phyloP scores from a whole-genome alignment of 2,797 vertebrate species.

The Babyrousa celebensis region DNA sequence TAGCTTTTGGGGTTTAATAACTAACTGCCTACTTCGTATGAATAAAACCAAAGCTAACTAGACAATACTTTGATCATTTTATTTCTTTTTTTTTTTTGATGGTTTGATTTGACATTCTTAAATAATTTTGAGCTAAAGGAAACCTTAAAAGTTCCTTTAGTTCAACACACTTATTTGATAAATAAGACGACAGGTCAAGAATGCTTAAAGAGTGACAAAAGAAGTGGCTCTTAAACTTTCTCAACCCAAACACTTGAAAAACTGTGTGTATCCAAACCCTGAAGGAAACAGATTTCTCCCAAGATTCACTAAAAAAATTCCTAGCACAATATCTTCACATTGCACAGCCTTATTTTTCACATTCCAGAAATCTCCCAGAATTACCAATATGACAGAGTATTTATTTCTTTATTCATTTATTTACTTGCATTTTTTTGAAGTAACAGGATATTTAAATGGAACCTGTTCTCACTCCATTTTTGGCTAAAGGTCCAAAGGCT shows the following conservation, averaged over 20 bases:
- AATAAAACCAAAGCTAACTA: neutral
- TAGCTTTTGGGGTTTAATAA: neutral
- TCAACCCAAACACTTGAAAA: neutral
- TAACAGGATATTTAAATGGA: neutral
- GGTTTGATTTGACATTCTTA: neutral
- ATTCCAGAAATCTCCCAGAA: neutral
- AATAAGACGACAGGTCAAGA: neutral
- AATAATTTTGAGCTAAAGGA: conserved; percentile 43
- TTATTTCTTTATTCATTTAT: neutral
- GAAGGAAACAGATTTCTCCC: neutral
- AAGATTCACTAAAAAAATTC: neutral
- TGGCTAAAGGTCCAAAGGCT: neutral
- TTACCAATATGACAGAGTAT: neutral
- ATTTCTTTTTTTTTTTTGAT: neutral
- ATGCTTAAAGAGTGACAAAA: neutral
- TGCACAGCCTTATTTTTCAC: neutral
- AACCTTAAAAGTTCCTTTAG: neutral
- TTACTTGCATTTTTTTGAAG: too few relatives aligned
- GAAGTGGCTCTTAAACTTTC: neutral
- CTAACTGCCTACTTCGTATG: neutral
- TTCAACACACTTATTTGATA: neutral
- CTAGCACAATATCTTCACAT: neutral
- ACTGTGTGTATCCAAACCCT: neutral
- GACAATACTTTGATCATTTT: neutral
- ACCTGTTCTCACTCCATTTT: neutral